A percentile compares a stretch with the other conserved stretches of the same genome.
phyloP scores from a whole-genome alignment of 92 coral and sea anemone genomes.

The Epizoanthus ramosus region DNA sequence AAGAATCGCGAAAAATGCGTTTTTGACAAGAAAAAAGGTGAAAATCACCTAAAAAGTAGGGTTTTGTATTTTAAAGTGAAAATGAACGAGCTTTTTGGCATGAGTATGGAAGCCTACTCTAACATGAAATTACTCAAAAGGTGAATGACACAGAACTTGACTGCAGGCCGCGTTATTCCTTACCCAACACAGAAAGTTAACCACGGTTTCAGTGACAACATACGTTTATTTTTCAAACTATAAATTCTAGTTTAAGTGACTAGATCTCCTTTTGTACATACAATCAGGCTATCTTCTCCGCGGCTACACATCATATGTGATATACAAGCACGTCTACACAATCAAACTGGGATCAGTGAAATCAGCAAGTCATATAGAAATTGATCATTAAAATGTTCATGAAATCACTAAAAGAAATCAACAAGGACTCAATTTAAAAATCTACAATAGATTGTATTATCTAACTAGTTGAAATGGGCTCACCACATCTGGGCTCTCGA shows the following conservation, averaged over 20 bases:
- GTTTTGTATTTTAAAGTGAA: background rate
- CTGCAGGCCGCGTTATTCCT: background rate
- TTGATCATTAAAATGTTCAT: constrained; percentile 26
- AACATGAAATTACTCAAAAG: constrained; percentile 1
- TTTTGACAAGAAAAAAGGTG: constrained; percentile 14
- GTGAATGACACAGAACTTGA: constrained; percentile 2
- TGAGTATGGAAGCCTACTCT: constrained; percentile 1
- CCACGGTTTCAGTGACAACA: constrained; percentile 28
- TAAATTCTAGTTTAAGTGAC: constrained; percentile 16
- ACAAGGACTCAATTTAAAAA: constrained; percentile 21
- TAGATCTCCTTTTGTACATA: background rate
- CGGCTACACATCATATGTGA: background rate
- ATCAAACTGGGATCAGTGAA: background rate
- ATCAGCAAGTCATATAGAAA: constrained; percentile 26
- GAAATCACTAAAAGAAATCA: constrained; percentile 17
- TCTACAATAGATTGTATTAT: constrained; percentile 18
- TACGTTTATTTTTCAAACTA: constrained; percentile 38
- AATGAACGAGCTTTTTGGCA: constrained; percentile 3
- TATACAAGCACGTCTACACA: background rate
- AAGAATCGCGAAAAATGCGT: constrained; percentile 1
- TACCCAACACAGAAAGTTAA: constrained; percentile 47
- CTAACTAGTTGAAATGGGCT: constrained; percentile 47
- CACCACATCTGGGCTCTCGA: constrained; percentile 93
- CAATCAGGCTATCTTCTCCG: background rate
- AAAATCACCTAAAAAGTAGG: constrained; percentile 12